phyloP scores from a whole-genome alignment of 2,888 invertebrate genomes.

The Hedya salicella region DNA sequence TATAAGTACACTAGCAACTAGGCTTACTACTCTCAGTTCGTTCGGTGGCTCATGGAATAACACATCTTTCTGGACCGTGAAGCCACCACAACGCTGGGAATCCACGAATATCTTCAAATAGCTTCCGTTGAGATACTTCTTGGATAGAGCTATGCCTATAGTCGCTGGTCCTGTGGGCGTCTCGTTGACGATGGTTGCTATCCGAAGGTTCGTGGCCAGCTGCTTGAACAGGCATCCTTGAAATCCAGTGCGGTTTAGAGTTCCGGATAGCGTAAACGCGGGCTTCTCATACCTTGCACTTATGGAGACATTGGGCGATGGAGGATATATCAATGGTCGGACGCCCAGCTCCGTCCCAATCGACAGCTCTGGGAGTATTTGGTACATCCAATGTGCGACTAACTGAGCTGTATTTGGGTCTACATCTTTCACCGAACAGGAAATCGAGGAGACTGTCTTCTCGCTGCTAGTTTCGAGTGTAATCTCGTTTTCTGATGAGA shows the following conservation, averaged over 20 bases:
- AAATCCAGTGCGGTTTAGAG: constrained; percentile 67
- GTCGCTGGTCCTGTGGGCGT: constrained; percentile 59
- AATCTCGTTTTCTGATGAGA: constrained; percentile 76
- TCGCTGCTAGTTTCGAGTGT: constrained; percentile 66
- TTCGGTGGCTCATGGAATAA: constrained; percentile 68
- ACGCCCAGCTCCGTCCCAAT: constrained; percentile 71
- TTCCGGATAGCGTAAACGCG: constrained; percentile 66
- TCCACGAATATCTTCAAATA: constrained; percentile 78
- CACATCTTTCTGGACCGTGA: constrained; percentile 73
- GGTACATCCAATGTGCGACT: constrained; percentile 75
- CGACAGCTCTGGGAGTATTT: constrained; percentile 63
- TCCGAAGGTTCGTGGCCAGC: constrained; percentile 67
- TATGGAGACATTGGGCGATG: constrained; percentile 66
- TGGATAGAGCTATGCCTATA: constrained; percentile 71
- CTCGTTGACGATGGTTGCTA: constrained; percentile 73
- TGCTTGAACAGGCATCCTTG: constrained; percentile 74
- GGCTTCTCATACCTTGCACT: constrained; percentile 70
- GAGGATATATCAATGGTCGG: constrained; percentile 63
- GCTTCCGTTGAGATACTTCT: constrained; percentile 66
- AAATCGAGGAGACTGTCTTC: constrained; percentile 64
- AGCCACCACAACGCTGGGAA: constrained; percentile 75
- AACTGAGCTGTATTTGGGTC: constrained; percentile 69
- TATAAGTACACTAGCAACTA: constrained; percentile 71
- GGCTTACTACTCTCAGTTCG: constrained; percentile 67
- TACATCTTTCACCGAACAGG: constrained; percentile 69